These are phyloP conservation scores for Sakesphorus luctuosus DNA, from an alignment of 2,113 vertebrate genomes.

Conservation along the genomic window DNA sequence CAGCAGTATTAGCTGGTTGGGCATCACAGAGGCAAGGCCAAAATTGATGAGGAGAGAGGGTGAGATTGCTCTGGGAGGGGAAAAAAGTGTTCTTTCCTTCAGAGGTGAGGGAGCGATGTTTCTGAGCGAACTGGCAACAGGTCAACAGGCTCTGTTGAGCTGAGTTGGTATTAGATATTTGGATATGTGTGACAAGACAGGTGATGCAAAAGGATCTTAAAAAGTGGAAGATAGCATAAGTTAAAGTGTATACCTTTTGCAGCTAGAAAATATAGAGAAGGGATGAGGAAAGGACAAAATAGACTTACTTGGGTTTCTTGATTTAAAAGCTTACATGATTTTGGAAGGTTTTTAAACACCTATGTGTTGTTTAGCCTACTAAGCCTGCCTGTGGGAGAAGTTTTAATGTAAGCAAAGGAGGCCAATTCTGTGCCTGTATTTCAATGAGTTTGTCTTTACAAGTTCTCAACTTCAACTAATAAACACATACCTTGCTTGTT, in stretches of 20 bases:
- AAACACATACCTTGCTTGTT: slow-evolving; percentile 43
- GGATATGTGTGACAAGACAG: rapidly evolving
- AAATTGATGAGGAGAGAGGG: not conserved
- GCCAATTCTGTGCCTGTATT: not conserved
- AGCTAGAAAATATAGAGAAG: not conserved
- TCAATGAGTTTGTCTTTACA: not conserved
- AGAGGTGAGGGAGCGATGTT: not conserved
- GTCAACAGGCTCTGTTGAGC: not conserved
- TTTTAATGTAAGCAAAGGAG: not conserved
- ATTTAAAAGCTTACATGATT: not conserved
- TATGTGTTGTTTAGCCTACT: not conserved
- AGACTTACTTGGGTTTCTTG: not conserved
- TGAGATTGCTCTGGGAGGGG: not conserved
- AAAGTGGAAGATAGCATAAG: rapidly evolving
- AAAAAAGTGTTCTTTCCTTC: not conserved
- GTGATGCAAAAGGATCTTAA: not conserved
- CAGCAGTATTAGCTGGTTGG: not conserved
- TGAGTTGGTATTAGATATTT: not conserved
- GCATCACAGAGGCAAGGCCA: not conserved
- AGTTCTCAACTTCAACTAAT: not conserved
- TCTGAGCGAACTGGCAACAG: not conserved
- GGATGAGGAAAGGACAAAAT: not conserved
- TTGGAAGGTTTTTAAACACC: not conserved
- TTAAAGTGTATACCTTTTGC: not conserved
- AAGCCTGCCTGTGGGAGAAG: not conserved